A percentile compares a stretch with the other conserved stretches of the same genome.
Conservation (phyloP, 2,888 invertebrate species). For the Chrysolina americana region DNA sequence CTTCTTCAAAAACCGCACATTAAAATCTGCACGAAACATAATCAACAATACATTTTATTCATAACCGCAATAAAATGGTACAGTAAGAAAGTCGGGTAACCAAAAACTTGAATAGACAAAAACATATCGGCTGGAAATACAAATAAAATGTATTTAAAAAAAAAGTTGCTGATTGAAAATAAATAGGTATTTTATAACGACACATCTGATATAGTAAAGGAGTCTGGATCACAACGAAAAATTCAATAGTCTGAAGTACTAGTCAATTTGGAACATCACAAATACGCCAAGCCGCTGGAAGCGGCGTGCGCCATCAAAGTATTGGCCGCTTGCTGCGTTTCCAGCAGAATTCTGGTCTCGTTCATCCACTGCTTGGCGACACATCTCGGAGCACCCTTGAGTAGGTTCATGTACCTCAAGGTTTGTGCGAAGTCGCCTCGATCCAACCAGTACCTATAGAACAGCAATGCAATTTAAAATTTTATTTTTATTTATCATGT, state of each 20-base stretch:
- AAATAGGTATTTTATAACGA: conserved; percentile 19
- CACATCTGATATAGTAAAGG: conserved; percentile 22
- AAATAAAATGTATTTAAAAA: conserved; percentile 17
- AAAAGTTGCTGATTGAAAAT: conserved; percentile 9
- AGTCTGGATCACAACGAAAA: conserved; percentile 5
- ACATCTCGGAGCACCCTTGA: conserved; percentile 89
- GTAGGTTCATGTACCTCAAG: conserved; percentile 87
- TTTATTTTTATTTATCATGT: no score
- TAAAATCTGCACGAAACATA: neutral
- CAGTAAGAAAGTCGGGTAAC: conserved; percentile 6
- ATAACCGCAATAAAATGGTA: conserved; percentile 18
- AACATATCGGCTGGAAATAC: conserved; percentile 3
- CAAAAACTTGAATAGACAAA: neutral
- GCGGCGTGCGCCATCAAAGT: conserved; percentile 92
- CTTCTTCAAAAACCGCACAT: neutral
- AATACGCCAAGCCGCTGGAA: conserved; percentile 77
- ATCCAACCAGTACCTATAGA: conserved; percentile 86
- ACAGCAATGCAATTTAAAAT: neutral
- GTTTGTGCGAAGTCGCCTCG: conserved; percentile 90
- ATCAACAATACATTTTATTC: conserved; percentile 13
- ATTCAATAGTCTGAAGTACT: conserved; percentile 13
- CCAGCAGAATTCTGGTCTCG: conserved; percentile 86
- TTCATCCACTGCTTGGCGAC: conserved; percentile 91
- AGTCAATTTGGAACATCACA: conserved; percentile 47
- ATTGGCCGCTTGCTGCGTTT: conserved; percentile 92